Evolutionary conservation across 2,888 invertebrate genomes (phyloP), one percentile per base, ranked within the genome.

Genomic region (Leucophora obtusa): DNA sequence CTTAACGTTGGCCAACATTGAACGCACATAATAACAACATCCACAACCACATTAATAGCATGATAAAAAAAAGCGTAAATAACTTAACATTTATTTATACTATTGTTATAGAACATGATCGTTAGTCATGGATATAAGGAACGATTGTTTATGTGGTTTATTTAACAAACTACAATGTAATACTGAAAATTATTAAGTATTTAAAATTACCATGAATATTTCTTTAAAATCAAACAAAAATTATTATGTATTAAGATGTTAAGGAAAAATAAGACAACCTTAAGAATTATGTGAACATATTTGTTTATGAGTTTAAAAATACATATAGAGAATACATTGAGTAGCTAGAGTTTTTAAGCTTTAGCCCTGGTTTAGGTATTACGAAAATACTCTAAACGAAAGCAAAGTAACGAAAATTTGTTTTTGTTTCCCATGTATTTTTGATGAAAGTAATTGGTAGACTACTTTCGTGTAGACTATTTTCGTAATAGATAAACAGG

Each of bases 41-140:
- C 4, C 28, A 28, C 50, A 28, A 14, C 50, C 47, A 18, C 24
- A 51, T 63, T 5, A 58, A 33, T 14, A 62, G 6, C 10, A 28
- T 3, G 14, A 47, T 21, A 53, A 15, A 68, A 80, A 69, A 53
- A 70, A 77, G 76, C 72, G 73, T 81, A 73, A 77, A 81, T 81
- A 81, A 81, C 72, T 72, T 81, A 47, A 69, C 65, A 72, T 80
- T 80, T 80, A 76, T 72, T 80, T 80, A 80, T 80, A 72, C 76
- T 76, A 80, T 80, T 80, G 80, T 80, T 76, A 68, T 59, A 21
- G 63, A 33, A 28, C 63, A 63, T 76, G 80, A 81, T 81, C 76
- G 80, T 81, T 76, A 81, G 80, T 81, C 76, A 81, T 76, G 76
- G 63, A 68, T 72, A 69, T 73, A 81, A 81, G 76, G 65, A 63